These are phyloP conservation scores for Electrophaes corylata DNA, from an alignment of 2,888 invertebrate genomes.

Conservation along the genomic window DNA sequence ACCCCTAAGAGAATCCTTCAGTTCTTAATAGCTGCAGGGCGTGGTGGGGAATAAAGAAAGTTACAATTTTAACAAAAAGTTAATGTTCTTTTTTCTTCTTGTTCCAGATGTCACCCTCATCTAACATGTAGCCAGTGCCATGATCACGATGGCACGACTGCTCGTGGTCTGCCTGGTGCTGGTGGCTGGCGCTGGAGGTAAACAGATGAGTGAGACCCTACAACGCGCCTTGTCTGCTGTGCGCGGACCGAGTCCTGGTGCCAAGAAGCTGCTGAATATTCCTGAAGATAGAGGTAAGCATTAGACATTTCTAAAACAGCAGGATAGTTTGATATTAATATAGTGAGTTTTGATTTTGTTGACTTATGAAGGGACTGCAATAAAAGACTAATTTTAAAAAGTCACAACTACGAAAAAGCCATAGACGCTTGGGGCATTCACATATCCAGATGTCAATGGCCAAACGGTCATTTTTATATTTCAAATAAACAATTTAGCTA, in stretches of 20 bases:
- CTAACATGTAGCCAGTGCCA: conserved; percentile 42
- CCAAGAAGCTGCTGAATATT: conserved; percentile 81
- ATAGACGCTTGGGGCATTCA: too few species aligned
- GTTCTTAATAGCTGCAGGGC: too few species aligned
- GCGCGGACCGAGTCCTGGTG: conserved; percentile 79
- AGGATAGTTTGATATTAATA: too few species aligned
- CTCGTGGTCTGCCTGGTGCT: conserved; percentile 58
- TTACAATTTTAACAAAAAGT: neutral
- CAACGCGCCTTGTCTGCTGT: conserved; percentile 81
- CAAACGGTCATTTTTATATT: too few species aligned
- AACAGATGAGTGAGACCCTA: conserved; percentile 82
- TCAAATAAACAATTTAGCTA: too few species aligned
- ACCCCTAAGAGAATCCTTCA: too few species aligned
- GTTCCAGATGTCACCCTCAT: conserved; percentile 46
- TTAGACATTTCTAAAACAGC: neutral
- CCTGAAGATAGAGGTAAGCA: conserved; percentile 80
- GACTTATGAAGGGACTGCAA: too few species aligned
- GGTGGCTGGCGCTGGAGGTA: conserved; percentile 61
- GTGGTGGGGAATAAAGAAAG: too few species aligned
- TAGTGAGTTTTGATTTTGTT: too few species aligned
- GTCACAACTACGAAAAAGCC: too few species aligned
- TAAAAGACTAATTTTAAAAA: too few species aligned
- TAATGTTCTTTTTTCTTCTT: conserved; percentile 8
- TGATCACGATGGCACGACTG: conserved; percentile 28
- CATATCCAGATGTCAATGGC: too few species aligned